These are phyloP conservation scores for Cephalopholis sonnerati DNA, from an alignment of 2,113 vertebrate genomes.

Conservation along the genomic window DNA sequence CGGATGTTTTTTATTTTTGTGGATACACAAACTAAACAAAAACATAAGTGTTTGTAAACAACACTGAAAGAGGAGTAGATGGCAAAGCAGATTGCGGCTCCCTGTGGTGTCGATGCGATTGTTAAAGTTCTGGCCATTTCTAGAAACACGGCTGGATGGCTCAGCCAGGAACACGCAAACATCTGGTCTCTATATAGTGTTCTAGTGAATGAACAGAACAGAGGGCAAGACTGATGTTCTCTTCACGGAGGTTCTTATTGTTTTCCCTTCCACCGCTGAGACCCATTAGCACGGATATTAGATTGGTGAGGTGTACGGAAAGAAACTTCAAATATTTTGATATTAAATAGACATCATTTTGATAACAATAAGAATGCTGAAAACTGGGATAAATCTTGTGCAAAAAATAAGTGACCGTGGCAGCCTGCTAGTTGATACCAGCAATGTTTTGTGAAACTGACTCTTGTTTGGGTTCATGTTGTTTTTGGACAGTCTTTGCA, in stretches of 20 bases:
- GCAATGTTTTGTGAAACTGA: background rate
- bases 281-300: background rate
- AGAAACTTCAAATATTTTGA: slow-evolving; percentile 6
- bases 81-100: slow-evolving; percentile 28
- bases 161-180: slow-evolving; percentile 63
- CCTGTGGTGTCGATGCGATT: slow-evolving; percentile 47
- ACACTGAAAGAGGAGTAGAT: slow-evolving; percentile 19
- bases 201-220: slow-evolving; percentile 68
- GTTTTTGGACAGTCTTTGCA: background rate
- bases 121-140: slow-evolving; percentile 49
- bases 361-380: background rate
- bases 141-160: slow-evolving; percentile 40
- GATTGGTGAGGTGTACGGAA: background rate
- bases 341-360: background rate
- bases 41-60: slow-evolving; percentile 53
- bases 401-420: background rate
- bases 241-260: slow-evolving; percentile 57
- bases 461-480: background rate
- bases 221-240: slow-evolving; percentile 53
- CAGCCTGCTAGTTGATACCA: background rate
- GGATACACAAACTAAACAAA: slow-evolving; percentile 31
- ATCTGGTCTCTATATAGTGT: slow-evolving; percentile 81
- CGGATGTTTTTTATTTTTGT: slow-evolving; percentile 42
- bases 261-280: slow-evolving; percentile 41
- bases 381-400: background rate